A percentile compares a stretch with the other conserved stretches of the same genome.
Conservation (phyloP, 1,140 invertebrate genomes). For the Drosophila pseudoobscura region DNA sequence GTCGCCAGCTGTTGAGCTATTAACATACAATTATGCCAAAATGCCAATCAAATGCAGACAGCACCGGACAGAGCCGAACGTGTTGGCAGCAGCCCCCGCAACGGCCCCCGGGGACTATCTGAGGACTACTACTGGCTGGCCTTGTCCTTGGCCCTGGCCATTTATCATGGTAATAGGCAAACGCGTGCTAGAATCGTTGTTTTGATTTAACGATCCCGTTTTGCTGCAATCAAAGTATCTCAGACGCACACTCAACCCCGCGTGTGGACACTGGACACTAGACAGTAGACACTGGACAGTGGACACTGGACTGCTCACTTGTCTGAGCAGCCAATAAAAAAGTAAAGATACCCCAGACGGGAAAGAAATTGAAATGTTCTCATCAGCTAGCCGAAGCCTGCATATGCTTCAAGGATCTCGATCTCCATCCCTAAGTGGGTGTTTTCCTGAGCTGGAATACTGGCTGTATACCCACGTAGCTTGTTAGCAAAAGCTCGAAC, state of each 20-base stretch:
- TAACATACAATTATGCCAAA: slow-evolving; percentile 77
- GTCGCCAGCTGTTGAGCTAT: slow-evolving; percentile 70
- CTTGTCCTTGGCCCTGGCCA: slow-evolving; percentile 50
- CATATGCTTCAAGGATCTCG: slow-evolving; percentile 6
- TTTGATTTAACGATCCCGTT: slow-evolving; percentile 74
- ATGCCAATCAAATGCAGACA: slow-evolving; percentile 69
- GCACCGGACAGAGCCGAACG: slow-evolving; percentile 16
- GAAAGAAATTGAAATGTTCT: slow-evolving; percentile 24
- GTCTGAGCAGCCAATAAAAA: slow-evolving; percentile 40
- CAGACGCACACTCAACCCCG: slow-evolving; percentile 16
- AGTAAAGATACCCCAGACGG: slow-evolving; percentile 19
- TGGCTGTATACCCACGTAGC: no score
- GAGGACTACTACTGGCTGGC: not conserved
- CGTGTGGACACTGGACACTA: slow-evolving; percentile 16
- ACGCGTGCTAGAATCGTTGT: slow-evolving; percentile 62
- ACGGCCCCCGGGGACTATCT: no score
- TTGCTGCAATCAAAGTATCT: slow-evolving; percentile 67
- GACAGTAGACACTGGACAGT: not conserved
- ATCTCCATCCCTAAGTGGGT: no score
- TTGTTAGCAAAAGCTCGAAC: no score
- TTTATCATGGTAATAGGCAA: slow-evolving; percentile 69
- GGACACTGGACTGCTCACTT: not conserved
- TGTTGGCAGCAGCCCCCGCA: not conserved
- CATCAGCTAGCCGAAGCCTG: slow-evolving; percentile 8
- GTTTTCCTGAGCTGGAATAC: no score